These are phyloP conservation scores for Oreochromis mossambicus DNA, from an alignment of 2,797 vertebrate species.

Conservation along the genomic window DNA sequence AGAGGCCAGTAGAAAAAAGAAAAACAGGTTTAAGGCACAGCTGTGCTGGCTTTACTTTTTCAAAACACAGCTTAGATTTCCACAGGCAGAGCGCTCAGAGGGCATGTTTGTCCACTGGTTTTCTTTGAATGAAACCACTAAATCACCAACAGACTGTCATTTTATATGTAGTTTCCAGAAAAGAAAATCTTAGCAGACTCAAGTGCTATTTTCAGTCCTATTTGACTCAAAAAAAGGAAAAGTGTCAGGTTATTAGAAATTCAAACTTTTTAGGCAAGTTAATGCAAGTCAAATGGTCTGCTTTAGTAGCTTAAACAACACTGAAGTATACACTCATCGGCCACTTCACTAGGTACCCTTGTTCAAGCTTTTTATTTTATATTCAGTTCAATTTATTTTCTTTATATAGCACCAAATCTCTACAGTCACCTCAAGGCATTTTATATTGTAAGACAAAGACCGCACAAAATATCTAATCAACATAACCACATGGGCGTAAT, in stretches of 20 bases:
- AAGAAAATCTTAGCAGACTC: neutral
- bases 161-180: neutral
- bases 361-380: neutral
- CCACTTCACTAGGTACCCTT: neutral
- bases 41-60: neutral
- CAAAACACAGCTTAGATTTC: conserved; percentile 10
- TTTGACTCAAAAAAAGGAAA: neutral
- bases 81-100: neutral
- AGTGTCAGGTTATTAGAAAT: neutral
- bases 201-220: neutral
- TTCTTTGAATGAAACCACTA: neutral
- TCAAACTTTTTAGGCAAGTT: neutral
- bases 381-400: neutral
- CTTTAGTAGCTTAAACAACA: neutral
- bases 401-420: neutral
- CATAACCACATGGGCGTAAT: neutral
- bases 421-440: neutral
- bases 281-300: neutral
- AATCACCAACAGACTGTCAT: neutral
- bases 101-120: neutral
- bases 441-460: neutral
- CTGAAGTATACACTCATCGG: rapidly evolving
- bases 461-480: neutral
- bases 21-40: neutral
- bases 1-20: neutral